Base-by-base conservation (phyloP, 92 coral and sea anemone genomes). In the Phenganax marumi region DNA sequence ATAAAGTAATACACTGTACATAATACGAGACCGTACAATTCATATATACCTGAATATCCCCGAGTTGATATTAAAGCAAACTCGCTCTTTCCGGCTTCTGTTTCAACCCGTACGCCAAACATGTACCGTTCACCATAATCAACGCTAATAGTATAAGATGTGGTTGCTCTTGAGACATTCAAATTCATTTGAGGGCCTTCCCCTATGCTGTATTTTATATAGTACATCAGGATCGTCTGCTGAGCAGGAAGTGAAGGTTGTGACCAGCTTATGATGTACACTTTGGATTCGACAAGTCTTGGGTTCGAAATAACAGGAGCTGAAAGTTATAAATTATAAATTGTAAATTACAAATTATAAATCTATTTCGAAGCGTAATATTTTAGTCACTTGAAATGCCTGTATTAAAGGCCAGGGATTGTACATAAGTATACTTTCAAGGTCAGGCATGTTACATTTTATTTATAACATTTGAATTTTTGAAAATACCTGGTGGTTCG, bases 401-500 rank as follows among this genome's bases (percentile, higher is more conserved):
- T 33, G 43, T 33, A 33, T 33, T 33, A 33, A 33, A 33, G 43
- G 43, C 5, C 43, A 33, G 43, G 3, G 43, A 33, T 33, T 1
- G 5, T 33, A 33, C 43, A 5, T 5, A 33, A 1, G 43, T 33
- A 1, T 33, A 33, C 43, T 33, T 33, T 33, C 43, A 33, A 33
- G 43, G 43, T 10, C 17, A 66, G 49, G 17, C 24, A 10, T 1
- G 49, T 66, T 66, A 18, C 14, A 62, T 11, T 19, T 18, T n/a
- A 33, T 4, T 33, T 33, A 4, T 33, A 33, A 33, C 43, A 33
- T 33, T 33, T 33, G 43, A 33, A 1, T 1, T 33, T 1, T 33
- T 33, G 2, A 33, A 33, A 13, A 14, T 72, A 74, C 79, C 79
- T 74, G 58, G 39, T 6, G 79, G 79, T n/a, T 22, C 17, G n/a